Evolutionary conservation across 2,797 vertebrate species (phyloP).

Genomic region (Parauchenoglanis ngamensis): DNA sequence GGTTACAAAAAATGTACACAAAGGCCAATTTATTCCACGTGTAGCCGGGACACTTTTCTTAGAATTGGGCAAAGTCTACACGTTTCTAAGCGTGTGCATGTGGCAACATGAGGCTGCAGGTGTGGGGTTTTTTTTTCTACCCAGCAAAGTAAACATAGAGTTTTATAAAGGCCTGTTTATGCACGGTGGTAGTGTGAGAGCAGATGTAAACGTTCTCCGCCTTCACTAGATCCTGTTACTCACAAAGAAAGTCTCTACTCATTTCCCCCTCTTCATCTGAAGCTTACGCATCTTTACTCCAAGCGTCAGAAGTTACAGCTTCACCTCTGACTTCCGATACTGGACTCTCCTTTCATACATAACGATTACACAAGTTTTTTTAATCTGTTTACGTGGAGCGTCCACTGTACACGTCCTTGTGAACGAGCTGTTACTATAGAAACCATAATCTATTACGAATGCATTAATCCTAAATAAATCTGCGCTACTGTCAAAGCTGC

Average conservation of each 20-base stretch:
- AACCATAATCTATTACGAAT: not conserved
- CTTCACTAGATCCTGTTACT: not conserved
- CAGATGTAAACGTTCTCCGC: conserved; percentile 1
- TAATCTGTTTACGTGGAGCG: too few relatives aligned
- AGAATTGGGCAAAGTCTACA: not conserved
- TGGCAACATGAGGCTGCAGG: not conserved
- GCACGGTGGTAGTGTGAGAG: conserved; percentile 9
- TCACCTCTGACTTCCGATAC: not conserved
- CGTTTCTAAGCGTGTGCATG: not conserved
- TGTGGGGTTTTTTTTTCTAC: not conserved
- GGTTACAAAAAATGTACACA: not conserved
- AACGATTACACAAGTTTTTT: not conserved
- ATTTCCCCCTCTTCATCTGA: not conserved
- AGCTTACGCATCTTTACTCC: not conserved
- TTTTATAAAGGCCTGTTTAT: conserved; percentile 11
- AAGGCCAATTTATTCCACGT: not conserved
- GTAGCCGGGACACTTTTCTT: not conserved
- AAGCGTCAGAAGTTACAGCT: not conserved
- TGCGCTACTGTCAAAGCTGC: not conserved
- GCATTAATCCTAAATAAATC: not conserved
- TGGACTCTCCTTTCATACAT: not conserved
- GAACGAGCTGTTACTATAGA: not conserved
- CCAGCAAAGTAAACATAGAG: conserved; percentile 8
- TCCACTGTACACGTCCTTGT: too few relatives aligned
- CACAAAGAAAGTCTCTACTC: not conserved